These are phyloP conservation scores for Hemaris fuciformis DNA, from an alignment of 2,888 invertebrate genomes.

Conservation along the genomic window DNA sequence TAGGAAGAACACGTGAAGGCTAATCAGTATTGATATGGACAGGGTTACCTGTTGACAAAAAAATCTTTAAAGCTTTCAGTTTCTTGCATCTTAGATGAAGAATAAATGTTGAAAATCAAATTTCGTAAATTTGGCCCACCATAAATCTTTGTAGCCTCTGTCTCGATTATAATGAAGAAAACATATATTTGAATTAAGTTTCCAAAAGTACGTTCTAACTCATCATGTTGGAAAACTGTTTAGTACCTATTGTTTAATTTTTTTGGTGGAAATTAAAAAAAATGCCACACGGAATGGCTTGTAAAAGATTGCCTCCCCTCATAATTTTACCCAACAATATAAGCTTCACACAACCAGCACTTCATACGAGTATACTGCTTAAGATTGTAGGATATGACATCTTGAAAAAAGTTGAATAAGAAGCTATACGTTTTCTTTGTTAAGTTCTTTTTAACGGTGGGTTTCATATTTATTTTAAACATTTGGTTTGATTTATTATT, in stretches of 20 bases:
- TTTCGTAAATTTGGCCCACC: neutral
- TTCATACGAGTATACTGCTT: no score
- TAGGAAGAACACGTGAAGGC: slow-evolving; percentile 97
- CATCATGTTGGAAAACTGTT: neutral
- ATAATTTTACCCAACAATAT: neutral
- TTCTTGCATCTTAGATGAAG: no score
- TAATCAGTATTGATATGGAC: slow-evolving; percentile 96
- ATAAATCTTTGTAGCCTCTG: neutral
- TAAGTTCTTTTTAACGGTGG: no score
- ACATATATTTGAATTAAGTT: no score
- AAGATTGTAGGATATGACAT: no score
- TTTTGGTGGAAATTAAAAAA: neutral
- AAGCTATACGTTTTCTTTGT: no score
- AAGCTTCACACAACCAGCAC: no score
- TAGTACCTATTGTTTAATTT: neutral
- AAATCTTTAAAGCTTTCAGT: no score
- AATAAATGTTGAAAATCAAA: neutral
- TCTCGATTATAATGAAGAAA: no score
- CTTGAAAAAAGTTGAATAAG: no score
- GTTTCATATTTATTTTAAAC: no score
- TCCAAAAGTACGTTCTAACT: neutral
- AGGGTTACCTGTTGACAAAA: slow-evolving; percentile 86
- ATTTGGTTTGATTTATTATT: no score
- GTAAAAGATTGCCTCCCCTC: neutral
- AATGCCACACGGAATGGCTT: neutral